Conservation (phyloP, 2,888 invertebrate genomes). For the Ennomos fuscantarius region DNA sequence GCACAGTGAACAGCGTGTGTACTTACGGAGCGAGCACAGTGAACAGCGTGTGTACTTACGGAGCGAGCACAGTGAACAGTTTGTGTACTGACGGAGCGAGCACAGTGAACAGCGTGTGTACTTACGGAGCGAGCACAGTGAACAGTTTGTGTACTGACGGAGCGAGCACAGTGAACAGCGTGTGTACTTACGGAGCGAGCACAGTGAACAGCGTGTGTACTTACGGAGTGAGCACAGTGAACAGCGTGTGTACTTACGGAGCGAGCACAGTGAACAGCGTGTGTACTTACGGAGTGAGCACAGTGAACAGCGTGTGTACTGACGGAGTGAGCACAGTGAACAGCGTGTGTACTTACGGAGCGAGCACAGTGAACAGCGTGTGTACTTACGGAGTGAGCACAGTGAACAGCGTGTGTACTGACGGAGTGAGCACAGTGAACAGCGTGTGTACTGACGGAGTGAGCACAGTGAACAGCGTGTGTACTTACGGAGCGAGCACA, state of each 20-base stretch:
- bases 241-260: constrained; percentile 57
- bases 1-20: neutral
- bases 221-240: constrained; percentile 53
- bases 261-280: neutral
- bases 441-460: constrained; percentile 58
- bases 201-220: constrained; percentile 33
- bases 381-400: constrained; percentile 58
- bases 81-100: constrained; percentile 58
- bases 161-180: neutral
- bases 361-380: neutral
- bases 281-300: constrained; percentile 58
- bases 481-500: constrained; percentile 58
- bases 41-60: constrained; percentile 53
- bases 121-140: constrained; percentile 56
- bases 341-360: constrained; percentile 58
- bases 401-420: constrained; percentile 38
- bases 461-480: neutral
- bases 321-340: constrained; percentile 51
- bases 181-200: constrained; percentile 58
- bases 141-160: constrained; percentile 56
- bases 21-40: constrained; percentile 58
- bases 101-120: constrained; percentile 20
- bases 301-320: constrained; percentile 37
- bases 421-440: constrained; percentile 51
- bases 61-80: constrained; percentile 22